Evolutionary conservation across 2,888 invertebrate genomes (phyloP).

Genomic region (Globia sparganii): DNA sequence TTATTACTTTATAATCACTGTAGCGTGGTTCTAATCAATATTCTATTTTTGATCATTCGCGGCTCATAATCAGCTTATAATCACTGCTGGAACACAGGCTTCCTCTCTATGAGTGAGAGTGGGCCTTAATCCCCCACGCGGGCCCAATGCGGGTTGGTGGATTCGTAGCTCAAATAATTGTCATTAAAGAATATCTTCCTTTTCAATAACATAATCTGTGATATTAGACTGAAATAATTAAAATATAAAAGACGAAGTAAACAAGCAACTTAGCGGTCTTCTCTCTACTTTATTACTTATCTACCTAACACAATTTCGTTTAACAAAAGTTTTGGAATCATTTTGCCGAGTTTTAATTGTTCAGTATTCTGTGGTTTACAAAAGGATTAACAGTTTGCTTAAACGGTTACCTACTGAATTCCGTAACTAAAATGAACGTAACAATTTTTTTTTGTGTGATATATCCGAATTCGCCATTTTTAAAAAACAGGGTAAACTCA

Average conservation of each 20-base stretch:
- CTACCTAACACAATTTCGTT: constrained; percentile 5
- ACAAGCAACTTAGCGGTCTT: background rate
- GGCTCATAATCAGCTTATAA: background rate
- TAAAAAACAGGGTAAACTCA: background rate
- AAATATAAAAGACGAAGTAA: constrained; percentile 3
- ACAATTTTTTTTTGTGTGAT: constrained; percentile 45
- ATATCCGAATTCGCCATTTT: constrained; percentile 28
- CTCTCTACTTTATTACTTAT: background rate
- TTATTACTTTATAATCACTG: background rate
- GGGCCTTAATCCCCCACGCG: no score
- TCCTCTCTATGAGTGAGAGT: no score
- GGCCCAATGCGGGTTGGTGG: background rate
- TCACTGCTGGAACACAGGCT: no score
- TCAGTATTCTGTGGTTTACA: constrained; percentile 31
- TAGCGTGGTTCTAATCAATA: background rate
- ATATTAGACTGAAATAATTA: background rate
- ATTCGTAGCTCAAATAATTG: background rate
- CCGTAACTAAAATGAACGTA: constrained; percentile 29
- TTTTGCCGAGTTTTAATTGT: constrained; percentile 30
- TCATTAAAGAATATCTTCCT: background rate
- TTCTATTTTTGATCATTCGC: background rate
- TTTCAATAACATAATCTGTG: background rate
- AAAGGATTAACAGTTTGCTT: constrained; percentile 44
- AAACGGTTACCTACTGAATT: constrained; percentile 37
- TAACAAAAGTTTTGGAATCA: constrained; percentile 32